Evolutionary conservation across 2,113 vertebrate species (phyloP), one percentile per base, ranked within the genome.

Genomic region (Psophia crepitans): DNA sequence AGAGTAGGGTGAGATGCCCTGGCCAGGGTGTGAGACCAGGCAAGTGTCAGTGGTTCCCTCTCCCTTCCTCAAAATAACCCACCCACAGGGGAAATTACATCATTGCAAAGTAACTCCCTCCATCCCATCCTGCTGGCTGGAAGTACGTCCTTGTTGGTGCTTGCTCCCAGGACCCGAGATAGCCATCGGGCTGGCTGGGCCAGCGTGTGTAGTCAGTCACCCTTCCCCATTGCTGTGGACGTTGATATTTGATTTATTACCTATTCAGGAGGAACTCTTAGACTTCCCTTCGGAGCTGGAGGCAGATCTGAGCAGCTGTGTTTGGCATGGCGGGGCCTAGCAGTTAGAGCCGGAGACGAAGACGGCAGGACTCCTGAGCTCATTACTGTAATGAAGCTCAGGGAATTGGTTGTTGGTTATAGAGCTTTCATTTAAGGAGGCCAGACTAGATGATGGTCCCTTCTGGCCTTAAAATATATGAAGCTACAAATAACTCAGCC

Each of bases 401-500:
- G 96, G 91, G 91, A 94, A 89, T 87, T 92, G 79, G 9, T 91
- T 79, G 35, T 57, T 84, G 92, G 77, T 92, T 89, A 49, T 92
- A 69, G 89, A 93, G 90, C 89, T 93, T 94, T 95, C 86, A 89
- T 95, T 89, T 92, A 69, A 93, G 75, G 93, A 90, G 81, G 80
- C 87, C 74, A 95, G 80, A 84, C 86, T 91, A 87, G 94, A 91
- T 95, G 86, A 92, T 97, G 92, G 80, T 93, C 89, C 94, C 94
- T 96, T 85, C 87, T 97, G 91, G 80, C 84, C 81, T 71, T 84
- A 76, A 87, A 82, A 87, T 77, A 80, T 78, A 87, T 46, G 94
- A 89, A 97, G 63, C 92, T 94, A 91, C 93, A 93, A 95, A 92
- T 92, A 95, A 91, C 70, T 95, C 92, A 83, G 84, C 81, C 84